Base-by-base conservation (phyloP, 2,888 invertebrate species). In the Drosophila infuscata region DNA sequence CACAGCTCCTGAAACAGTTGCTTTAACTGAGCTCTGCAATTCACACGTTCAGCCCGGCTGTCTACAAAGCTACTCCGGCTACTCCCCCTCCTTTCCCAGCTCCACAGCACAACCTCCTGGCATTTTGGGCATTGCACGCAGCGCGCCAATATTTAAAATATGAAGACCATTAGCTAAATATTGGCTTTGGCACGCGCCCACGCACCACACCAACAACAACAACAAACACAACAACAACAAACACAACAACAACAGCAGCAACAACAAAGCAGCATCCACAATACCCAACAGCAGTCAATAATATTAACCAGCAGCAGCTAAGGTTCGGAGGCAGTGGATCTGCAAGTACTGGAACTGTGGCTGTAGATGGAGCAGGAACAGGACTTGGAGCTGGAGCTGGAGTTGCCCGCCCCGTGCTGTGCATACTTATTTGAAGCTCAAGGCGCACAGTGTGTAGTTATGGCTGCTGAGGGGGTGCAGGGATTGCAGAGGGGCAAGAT, bases 121-220 rank as follows among this genome's bases (percentile, higher is more conserved):
- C 29, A 33, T 15, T 60, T 12, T 46, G 38, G 41, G 30, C 30
- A 25, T 57, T 57, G 70, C 79, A 74, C 76, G 65, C 77, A 69
- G 69, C 69, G 38, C 69, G 64, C 76, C 90, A 90, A 87, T 87
- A 83, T 87, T 87, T 90, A 90, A 87, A 87, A 90, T 90, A 87
- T 87, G 90, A 87, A 87, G 89, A 83, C 87, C 87, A 87, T 87
- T 87, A 87, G 87, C 90, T 90, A 88, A 87, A 87, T 87, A 87
- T 87, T 87, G 87, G 89, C 87, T 90, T 88, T 88, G 89, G 82
- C 83, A 85, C 90, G 86, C 82, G 74, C 84, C 76, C 90, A 81
- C 81, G 73, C 83, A 76, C 74, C 62, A 76, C 73, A 71, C 29
- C 74, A 53, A 20, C 70, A 46, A 12, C 11, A 49, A 30, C 15